phyloP scores from a whole-genome alignment of 2,888 invertebrate species.

The Polydrusus tereticollis region DNA sequence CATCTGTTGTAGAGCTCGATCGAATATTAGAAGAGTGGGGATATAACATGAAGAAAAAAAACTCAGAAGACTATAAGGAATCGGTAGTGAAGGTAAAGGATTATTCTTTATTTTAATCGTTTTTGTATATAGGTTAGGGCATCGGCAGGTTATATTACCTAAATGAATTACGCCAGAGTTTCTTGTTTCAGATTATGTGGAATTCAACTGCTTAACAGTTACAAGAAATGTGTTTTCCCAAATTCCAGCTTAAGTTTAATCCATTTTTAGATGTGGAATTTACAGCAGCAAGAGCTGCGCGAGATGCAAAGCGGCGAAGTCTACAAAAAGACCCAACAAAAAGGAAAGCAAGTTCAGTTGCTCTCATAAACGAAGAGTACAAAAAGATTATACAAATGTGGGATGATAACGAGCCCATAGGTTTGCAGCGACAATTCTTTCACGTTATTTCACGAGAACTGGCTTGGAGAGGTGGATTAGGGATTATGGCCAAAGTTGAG shows the following conservation, averaged over 20 bases:
- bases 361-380: slow-evolving; percentile 18
- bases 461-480: slow-evolving; percentile 27
- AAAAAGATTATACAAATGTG: slow-evolving; percentile 27
- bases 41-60: too few relatives aligned
- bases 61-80: too few relatives aligned
- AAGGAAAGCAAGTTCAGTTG: slow-evolving; percentile 24
- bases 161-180: too few relatives aligned
- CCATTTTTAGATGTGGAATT: slow-evolving; percentile 25
- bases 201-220: too few relatives aligned
- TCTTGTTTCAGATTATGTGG: too few relatives aligned
- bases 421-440: slow-evolving; percentile 19
- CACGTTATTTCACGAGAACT: slow-evolving; percentile 31
- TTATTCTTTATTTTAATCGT: too few relatives aligned
- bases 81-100: too few relatives aligned
- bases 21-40: too few relatives aligned
- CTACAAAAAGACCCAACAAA: slow-evolving; percentile 13
- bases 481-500: slow-evolving; percentile 25
- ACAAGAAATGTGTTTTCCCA: too few relatives aligned
- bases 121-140: too few relatives aligned
- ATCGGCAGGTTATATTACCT: too few relatives aligned
- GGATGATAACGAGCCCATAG: not conserved
- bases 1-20: too few relatives aligned
- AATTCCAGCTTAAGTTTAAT: slow-evolving; percentile 29
- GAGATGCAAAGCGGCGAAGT: slow-evolving; percentile 30
- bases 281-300: slow-evolving; percentile 28